phyloP scores from a whole-genome alignment of 2,888 invertebrate species.

The Chouioia cunea region DNA sequence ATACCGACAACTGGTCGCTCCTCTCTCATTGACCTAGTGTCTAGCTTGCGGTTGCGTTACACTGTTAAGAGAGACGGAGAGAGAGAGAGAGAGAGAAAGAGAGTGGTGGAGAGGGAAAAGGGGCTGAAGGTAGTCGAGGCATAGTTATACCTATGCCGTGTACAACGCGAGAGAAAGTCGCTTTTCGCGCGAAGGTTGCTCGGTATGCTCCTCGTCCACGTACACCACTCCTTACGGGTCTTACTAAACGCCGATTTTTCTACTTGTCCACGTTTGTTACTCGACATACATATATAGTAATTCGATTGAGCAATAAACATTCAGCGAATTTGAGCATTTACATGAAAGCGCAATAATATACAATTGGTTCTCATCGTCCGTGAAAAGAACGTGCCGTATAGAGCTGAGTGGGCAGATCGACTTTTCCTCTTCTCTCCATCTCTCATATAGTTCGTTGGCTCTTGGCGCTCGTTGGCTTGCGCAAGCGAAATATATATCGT shows the following conservation, averaged over 20 bases:
- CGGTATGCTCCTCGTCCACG: neutral
- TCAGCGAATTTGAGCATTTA: too few species aligned
- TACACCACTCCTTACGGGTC: neutral
- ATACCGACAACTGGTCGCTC: constrained; percentile 3
- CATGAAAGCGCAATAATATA: too few species aligned
- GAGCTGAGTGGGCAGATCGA: too few species aligned
- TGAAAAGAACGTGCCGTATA: too few species aligned
- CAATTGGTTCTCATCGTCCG: too few species aligned
- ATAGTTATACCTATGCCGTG: constrained; percentile 10
- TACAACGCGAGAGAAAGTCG: constrained; percentile 40
- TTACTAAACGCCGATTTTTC: neutral
- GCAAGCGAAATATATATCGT: constrained; percentile 27
- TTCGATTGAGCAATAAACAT: too few species aligned
- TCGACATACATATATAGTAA: too few species aligned
- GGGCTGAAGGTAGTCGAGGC: constrained; percentile 48
- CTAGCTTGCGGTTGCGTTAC: neutral
- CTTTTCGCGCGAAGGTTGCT: constrained; percentile 36
- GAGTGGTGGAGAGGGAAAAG: constrained; percentile 5
- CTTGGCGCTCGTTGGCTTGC: constrained; percentile 31
- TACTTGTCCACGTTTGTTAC: too few species aligned
- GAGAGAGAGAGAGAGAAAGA: neutral
- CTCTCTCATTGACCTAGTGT: constrained; percentile 40
- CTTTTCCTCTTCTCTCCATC: constrained; percentile 4
- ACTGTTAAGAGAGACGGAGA: neutral
- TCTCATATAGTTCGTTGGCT: neutral